Evolutionary conservation across 2,888 invertebrate genomes (phyloP).

Genomic region (Mimas tiliae): DNA sequence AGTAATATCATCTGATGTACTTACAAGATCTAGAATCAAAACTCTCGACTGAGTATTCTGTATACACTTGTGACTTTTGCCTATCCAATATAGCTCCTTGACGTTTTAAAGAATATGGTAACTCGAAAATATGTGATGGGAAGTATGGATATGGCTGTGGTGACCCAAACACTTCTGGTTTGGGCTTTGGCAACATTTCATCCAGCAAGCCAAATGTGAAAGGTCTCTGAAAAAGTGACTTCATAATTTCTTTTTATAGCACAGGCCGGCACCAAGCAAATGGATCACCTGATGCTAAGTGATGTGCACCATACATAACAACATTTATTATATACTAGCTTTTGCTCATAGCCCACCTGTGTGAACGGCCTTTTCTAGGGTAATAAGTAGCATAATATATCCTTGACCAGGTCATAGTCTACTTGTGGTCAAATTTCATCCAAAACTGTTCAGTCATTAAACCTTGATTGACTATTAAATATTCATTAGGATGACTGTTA

Average conservation of each 20-base stretch:
- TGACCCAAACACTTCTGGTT: constrained; percentile 66
- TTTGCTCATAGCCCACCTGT: too few species aligned
- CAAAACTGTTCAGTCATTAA: too few species aligned
- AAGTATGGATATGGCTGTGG: constrained; percentile 76
- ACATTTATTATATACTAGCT: too few species aligned
- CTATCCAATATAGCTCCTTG: constrained; percentile 46
- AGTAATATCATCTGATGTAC: constrained; percentile 38
- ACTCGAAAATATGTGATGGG: constrained; percentile 74
- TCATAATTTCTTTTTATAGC: neutral
- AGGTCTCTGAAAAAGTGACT: constrained; percentile 66
- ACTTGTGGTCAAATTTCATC: too few species aligned
- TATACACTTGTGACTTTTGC: constrained; percentile 56
- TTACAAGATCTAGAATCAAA: constrained; percentile 73
- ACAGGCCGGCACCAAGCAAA: too few species aligned
- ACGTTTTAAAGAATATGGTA: constrained; percentile 68
- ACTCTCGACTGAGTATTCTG: constrained; percentile 69
- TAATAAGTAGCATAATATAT: too few species aligned
- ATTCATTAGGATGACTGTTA: too few species aligned
- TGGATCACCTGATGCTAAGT: too few species aligned
- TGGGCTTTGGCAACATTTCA: constrained; percentile 75
- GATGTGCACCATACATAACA: too few species aligned
- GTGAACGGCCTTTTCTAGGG: too few species aligned
- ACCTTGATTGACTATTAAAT: too few species aligned
- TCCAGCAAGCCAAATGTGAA: constrained; percentile 75
- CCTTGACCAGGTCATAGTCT: too few species aligned